These are phyloP conservation scores for Agraylea sexmaculata DNA, from an alignment of 1,140 invertebrate species.

Conservation along the genomic window DNA sequence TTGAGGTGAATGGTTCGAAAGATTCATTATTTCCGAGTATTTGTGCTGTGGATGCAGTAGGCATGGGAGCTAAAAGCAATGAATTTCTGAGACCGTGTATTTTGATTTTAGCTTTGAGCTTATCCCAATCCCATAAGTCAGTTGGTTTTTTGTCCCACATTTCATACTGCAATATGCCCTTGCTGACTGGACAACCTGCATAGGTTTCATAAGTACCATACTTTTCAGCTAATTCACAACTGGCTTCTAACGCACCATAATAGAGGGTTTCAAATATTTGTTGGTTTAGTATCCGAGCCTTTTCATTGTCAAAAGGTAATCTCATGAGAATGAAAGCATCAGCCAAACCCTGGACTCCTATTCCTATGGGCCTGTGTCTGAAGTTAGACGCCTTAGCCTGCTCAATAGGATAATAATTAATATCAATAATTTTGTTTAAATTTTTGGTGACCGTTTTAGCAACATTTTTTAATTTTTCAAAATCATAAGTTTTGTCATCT, in stretches of 20 bases:
- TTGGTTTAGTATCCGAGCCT: constrained; percentile 81
- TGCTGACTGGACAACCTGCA: constrained; percentile 80
- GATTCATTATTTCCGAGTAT: constrained; percentile 99
- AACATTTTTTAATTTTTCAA: constrained; percentile 76
- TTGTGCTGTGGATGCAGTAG: constrained; percentile 97
- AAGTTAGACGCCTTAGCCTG: constrained; percentile 84
- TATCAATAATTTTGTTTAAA: constrained; percentile 95
- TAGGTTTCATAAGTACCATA: constrained; percentile 87
- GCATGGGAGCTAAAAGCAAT: constrained; percentile 93
- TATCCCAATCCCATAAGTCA: constrained; percentile 80
- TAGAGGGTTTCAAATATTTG: constrained; percentile 99
- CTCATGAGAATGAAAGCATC: constrained; percentile 95
- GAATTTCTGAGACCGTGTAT: constrained; percentile 91
- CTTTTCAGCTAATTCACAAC: constrained; percentile 86
- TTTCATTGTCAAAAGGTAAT: constrained; percentile 78
- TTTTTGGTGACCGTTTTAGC: constrained; percentile 85
- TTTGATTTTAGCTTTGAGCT: constrained; percentile 76
- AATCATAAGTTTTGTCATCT: constrained; percentile 72
- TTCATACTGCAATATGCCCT: constrained; percentile 95
- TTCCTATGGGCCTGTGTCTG: constrained; percentile 88
- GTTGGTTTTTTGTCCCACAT: constrained; percentile 92
- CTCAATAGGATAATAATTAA: constrained; percentile 91
- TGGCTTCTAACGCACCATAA: constrained; percentile 91
- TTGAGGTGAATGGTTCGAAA: constrained; percentile 96
- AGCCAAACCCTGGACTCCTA: constrained; percentile 94